phyloP scores from a whole-genome alignment of 2,797 vertebrate genomes.

The Girardinus metallicus region DNA sequence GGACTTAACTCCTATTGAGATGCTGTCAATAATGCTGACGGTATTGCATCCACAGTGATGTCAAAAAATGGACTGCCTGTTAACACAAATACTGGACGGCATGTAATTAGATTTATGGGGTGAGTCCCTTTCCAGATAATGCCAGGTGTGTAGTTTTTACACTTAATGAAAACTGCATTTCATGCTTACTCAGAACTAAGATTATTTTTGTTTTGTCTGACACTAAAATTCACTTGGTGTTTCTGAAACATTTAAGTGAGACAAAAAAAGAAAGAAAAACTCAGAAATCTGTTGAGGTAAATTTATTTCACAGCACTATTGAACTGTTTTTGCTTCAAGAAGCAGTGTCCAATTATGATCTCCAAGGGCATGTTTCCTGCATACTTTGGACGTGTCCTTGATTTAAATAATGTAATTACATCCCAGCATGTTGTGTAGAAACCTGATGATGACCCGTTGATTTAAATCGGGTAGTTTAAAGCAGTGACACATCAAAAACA shows the following conservation, averaged over 20 bases:
- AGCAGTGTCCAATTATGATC: background rate
- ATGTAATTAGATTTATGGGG: background rate
- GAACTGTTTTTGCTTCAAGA: background rate
- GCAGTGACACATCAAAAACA: background rate
- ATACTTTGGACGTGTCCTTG: background rate
- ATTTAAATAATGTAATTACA: constrained; percentile 6
- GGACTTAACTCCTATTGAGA: background rate
- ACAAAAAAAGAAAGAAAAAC: background rate
- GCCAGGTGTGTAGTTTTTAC: background rate
- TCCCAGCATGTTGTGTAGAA: constrained; percentile 1
- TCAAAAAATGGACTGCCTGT: background rate
- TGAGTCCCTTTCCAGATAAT: background rate
- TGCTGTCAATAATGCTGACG: background rate
- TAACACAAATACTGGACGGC: background rate
- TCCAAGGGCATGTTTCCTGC: background rate
- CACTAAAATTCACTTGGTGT: background rate
- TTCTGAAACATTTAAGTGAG: background rate
- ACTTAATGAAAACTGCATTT: background rate
- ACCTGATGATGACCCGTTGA: background rate
- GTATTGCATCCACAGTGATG: background rate
- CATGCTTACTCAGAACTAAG: background rate
- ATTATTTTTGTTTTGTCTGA: background rate
- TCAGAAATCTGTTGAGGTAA: background rate
- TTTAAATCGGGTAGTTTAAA: background rate
- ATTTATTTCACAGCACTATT: background rate